phyloP scores from a whole-genome alignment of 1,140 invertebrate species.

The Teleopsis dalmanni region DNA sequence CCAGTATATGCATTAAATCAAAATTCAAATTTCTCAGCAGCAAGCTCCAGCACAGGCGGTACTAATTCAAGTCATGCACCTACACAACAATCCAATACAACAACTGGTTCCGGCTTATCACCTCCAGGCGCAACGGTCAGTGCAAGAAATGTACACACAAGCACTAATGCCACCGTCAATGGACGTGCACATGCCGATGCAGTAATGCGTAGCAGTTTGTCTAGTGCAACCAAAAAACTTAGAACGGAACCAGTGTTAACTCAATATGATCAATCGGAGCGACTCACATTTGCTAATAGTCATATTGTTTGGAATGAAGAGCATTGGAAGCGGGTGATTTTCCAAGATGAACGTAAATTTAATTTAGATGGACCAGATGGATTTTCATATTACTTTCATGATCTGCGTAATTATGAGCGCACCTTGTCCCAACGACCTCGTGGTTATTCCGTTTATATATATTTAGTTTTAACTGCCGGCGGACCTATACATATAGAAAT shows the following conservation, averaged over 20 bases:
- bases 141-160: background rate
- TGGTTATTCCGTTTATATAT: slow-evolving; percentile 40
- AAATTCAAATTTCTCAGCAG: slow-evolving; percentile 41
- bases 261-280: slow-evolving; percentile 37
- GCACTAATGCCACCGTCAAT: slow-evolving; percentile 15
- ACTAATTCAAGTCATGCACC: slow-evolving; percentile 40
- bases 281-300: slow-evolving; percentile 35
- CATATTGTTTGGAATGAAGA: slow-evolving; percentile 41
- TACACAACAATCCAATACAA: slow-evolving; percentile 34
- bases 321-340: slow-evolving; percentile 37
- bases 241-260: slow-evolving; percentile 38
- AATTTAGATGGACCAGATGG: slow-evolving; percentile 43
- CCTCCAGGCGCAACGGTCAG: slow-evolving; percentile 20
- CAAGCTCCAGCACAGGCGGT: slow-evolving; percentile 34
- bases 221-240: slow-evolving; percentile 29
- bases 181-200: background rate
- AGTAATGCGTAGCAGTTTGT: slow-evolving; percentile 11
- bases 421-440: slow-evolving; percentile 37
- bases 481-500: slow-evolving; percentile 35
- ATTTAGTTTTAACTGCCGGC: slow-evolving; percentile 35
- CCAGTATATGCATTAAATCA: slow-evolving; percentile 38
- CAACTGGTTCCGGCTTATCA: slow-evolving; percentile 34
- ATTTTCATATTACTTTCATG: slow-evolving; percentile 42
- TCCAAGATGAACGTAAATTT: slow-evolving; percentile 43
- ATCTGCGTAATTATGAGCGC: slow-evolving; percentile 41